Evolutionary conservation across 2,797 vertebrate species (phyloP), one percentile per base, ranked within the genome.

Genomic region (Chelmon rostratus): DNA sequence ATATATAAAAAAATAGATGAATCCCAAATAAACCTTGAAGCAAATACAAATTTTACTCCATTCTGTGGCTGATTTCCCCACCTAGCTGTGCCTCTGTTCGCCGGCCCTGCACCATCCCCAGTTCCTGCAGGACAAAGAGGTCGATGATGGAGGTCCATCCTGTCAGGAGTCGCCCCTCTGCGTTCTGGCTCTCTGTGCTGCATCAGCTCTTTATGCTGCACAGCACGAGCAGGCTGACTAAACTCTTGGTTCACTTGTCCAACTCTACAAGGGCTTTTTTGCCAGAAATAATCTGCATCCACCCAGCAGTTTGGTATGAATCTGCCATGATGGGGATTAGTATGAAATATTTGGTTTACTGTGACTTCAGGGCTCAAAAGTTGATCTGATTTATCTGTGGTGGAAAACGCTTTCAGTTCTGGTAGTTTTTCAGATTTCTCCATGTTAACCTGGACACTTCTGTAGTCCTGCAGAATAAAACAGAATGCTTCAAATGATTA

Each of bases 71-170:
- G 7, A 68, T 52, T 58, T 65, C 37, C 18, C 75, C 73, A 90
- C 90, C 82, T 64, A 3, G 54, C 8, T 0, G 86, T 90, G 78
- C 95, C 92, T 86, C 76, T 89, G 0, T 91, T 93, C 7, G 87
- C 85, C 68, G 90, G 71, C 25, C 93, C 91, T 33, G 56, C 19
- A 0, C 19, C 21, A 23, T 49, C 11, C 16, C 62, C 12, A 25
- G n/a, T 33, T 37, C 59, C 50, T 61, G 63, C 59, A 25, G 58
- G 50, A 50, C 5, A 42, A 23, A 4, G 46, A 38, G 10, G 59
- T 0, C 15, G 35, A 67, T 44, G 73, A 38, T 73, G 31, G 50
- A 61, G 44, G 66, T 56, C 38, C 12, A 56, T 56, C 23, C 25
- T 9, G 23, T 47, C 6, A 31, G 69, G 9, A 19, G 19, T 37